Evolutionary conservation across 2,113 vertebrate species (phyloP).

Genomic region (Melanostigma gelatinosum): DNA sequence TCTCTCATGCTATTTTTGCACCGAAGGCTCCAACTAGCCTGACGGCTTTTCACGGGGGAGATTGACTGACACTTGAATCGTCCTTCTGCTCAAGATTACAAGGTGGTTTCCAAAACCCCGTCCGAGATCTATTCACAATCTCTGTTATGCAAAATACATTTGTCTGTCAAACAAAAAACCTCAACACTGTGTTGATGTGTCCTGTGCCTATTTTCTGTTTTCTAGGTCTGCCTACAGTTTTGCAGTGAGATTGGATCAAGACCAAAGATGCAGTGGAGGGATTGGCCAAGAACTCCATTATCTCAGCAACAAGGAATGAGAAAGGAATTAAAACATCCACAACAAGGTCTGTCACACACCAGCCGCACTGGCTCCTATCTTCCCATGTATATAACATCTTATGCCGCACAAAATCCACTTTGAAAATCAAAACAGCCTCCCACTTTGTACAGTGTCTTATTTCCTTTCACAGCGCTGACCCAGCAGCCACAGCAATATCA

Average conservation of each 20-base stretch:
- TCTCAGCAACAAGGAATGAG: slow-evolving; percentile 42
- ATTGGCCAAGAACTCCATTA: slow-evolving; percentile 47
- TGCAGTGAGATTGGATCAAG: slow-evolving; percentile 30
- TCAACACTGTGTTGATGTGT: slow-evolving; percentile 42
- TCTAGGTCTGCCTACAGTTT: slow-evolving; percentile 41
- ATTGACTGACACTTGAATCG: slow-evolving; percentile 72
- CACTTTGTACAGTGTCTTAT: slow-evolving; percentile 21
- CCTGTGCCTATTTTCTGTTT: slow-evolving; percentile 51
- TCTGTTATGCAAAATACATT: slow-evolving; percentile 64
- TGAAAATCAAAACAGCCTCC: slow-evolving; percentile 9
- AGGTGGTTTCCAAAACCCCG: slow-evolving; percentile 56
- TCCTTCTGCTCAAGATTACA: slow-evolving; percentile 62
- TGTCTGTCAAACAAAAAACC: slow-evolving; percentile 46
- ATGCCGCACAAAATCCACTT: slow-evolving; percentile 9
- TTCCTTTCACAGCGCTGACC: slow-evolving; percentile 43
- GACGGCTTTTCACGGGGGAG: slow-evolving; percentile 65
- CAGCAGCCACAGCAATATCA: slow-evolving; percentile 20
- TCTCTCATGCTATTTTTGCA: slow-evolving; percentile 69
- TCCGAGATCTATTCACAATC: slow-evolving; percentile 48
- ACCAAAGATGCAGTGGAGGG: slow-evolving; percentile 40
- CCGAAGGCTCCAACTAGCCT: slow-evolving; percentile 58
- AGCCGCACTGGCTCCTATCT: neutral
- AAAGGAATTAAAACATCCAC: slow-evolving; percentile 52
- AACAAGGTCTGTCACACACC: slow-evolving; percentile 66
- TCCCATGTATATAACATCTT: slow-evolving; percentile 11